These are phyloP conservation scores for Bradypodion pumilum DNA, from an alignment of 2,797 vertebrate species.

Conservation along the genomic window DNA sequence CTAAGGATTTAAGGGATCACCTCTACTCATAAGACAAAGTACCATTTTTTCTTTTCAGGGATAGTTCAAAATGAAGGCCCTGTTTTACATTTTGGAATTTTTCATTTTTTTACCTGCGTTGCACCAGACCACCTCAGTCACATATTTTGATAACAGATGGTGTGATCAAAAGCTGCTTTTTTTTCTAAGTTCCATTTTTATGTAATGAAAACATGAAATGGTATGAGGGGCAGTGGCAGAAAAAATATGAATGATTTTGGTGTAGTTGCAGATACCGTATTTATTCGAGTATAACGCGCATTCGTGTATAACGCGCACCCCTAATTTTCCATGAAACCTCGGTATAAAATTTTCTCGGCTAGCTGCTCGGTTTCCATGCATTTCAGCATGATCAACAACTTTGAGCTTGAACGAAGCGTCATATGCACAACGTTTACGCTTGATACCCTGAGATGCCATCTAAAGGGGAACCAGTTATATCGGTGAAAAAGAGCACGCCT, in stretches of 20 bases:
- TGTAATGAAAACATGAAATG: background rate
- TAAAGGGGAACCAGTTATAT: too few relatives aligned
- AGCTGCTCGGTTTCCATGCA: too few relatives aligned
- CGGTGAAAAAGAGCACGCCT: too few relatives aligned
- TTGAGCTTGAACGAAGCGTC: too few relatives aligned
- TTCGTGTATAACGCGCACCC: too few relatives aligned
- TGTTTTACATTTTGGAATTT: background rate
- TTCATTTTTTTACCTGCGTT: background rate
- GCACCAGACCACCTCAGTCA: background rate
- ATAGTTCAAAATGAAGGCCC: background rate
- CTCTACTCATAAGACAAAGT: background rate
- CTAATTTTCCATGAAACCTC: too few relatives aligned
- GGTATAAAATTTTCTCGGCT: too few relatives aligned
- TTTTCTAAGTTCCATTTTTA: background rate
- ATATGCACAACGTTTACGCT: too few relatives aligned
- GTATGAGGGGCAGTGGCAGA: background rate
- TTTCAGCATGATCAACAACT: too few relatives aligned
- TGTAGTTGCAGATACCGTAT: background rate
- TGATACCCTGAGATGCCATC: too few relatives aligned
- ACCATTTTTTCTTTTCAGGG: background rate
- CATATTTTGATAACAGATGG: background rate
- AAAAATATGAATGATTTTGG: background rate
- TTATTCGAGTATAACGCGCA: too few relatives aligned
- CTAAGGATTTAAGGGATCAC: background rate
- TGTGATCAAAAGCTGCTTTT: background rate